Evolutionary conservation across 2,888 invertebrate species (phyloP).

Genomic region (Pediacus dermestoides): DNA sequence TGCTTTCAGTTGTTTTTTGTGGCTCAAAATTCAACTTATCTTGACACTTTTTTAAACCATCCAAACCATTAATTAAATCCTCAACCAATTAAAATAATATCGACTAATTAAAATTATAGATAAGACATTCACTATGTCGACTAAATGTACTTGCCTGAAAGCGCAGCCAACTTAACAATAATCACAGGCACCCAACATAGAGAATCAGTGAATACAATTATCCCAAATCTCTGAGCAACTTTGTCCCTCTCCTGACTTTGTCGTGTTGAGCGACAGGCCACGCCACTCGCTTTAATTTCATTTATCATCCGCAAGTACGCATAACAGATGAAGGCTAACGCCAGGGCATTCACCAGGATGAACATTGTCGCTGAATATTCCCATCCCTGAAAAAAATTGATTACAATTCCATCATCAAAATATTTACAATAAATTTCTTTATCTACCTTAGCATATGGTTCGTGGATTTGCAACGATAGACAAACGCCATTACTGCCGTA

Average conservation of each 20-base stretch:
- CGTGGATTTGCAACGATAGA: conserved; percentile 58
- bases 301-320: conserved; percentile 58
- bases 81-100: no score
- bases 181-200: conserved; percentile 61
- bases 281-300: conserved; percentile 56
- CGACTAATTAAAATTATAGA: no score
- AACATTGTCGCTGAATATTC: conserved; percentile 59
- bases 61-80: no score
- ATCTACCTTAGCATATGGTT: conserved; percentile 56
- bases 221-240: conserved; percentile 58
- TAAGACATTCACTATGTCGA: no score
- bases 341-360: conserved; percentile 55
- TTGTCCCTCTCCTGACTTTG: conserved; percentile 55
- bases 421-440: conserved; percentile 2
- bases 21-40: no score
- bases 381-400: conserved; percentile 51
- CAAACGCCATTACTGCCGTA: conserved; percentile 61
- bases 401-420: no score
- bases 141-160: conserved; percentile 55
- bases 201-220: conserved; percentile 60
- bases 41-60: no score
- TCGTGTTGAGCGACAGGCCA: conserved; percentile 57
- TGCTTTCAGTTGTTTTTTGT: no score
- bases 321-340: conserved; percentile 56
- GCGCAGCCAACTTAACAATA: conserved; percentile 55